phyloP scores from a whole-genome alignment of 2,113 vertebrate genomes.

The Indri indri region DNA sequence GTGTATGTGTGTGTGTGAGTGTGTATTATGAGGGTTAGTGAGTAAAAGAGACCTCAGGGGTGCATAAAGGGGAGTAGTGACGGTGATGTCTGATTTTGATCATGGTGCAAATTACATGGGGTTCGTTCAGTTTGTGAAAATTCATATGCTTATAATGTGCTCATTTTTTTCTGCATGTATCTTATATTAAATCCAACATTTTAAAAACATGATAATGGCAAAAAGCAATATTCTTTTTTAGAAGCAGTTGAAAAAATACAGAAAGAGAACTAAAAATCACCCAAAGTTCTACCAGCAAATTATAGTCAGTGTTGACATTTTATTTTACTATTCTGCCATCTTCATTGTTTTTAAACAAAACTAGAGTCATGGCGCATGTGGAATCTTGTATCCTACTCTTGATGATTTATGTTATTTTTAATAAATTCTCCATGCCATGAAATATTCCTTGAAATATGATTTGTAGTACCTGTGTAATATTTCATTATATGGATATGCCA shows the following conservation, averaged over 20 bases:
- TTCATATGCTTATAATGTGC: neutral
- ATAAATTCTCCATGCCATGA: neutral
- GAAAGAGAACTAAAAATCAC: neutral
- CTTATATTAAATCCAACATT: neutral
- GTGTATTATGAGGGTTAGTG: neutral
- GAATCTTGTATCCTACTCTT: neutral
- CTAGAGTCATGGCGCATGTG: neutral
- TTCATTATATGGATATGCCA: neutral
- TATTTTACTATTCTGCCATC: neutral
- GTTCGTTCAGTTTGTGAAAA: neutral
- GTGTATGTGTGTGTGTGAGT: too few relatives aligned
- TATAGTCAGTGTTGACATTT: neutral
- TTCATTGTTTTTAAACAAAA: constrained; percentile 9
- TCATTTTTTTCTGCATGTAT: neutral
- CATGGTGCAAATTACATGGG: neutral
- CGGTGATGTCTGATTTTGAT: neutral
- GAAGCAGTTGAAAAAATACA: neutral
- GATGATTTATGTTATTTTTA: neutral
- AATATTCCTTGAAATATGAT: neutral
- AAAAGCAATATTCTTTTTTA: neutral
- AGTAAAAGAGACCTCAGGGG: neutral
- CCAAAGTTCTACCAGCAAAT: neutral
- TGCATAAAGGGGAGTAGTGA: neutral
- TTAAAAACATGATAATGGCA: neutral
- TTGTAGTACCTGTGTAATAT: neutral